These are phyloP conservation scores for Chiloscyllium punctatum DNA, from an alignment of 2,797 vertebrate genomes.

Conservation along the genomic window DNA sequence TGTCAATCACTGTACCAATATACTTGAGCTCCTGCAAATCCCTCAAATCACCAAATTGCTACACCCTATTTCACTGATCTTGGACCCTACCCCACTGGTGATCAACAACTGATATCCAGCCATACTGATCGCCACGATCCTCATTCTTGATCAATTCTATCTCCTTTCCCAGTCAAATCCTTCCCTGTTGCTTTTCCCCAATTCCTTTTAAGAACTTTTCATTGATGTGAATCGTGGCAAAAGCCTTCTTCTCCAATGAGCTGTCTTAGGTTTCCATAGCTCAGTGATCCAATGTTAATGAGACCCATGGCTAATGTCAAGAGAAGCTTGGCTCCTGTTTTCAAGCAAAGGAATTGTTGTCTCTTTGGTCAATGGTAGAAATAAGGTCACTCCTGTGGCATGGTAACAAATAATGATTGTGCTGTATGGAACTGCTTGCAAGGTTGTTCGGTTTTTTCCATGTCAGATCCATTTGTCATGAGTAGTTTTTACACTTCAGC, in stretches of 20 bases:
- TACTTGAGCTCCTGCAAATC: neutral
- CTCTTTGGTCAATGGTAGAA: neutral
- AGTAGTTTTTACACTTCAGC: neutral
- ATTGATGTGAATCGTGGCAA: neutral
- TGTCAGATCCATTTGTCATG: neutral
- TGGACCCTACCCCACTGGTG: neutral
- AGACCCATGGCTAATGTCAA: neutral
- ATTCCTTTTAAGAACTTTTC: neutral
- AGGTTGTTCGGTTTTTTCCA: neutral
- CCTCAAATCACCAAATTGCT: neutral
- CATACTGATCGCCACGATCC: neutral
- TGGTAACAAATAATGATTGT: neutral
- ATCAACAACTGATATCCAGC: neutral
- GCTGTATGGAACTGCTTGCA: neutral
- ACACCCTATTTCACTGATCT: neutral
- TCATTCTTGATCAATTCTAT: neutral
- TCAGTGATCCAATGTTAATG: neutral
- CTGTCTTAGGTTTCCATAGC: neutral
- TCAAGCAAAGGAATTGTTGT: neutral
- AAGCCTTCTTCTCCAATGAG: neutral
- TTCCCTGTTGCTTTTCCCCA: neutral
- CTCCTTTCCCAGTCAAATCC: neutral
- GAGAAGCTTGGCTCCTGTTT: neutral
- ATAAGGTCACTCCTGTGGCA: neutral
- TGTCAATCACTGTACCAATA: too few relatives aligned